Evolutionary conservation across 1,140 invertebrate genomes (phyloP), one percentile per base, ranked within the genome.

Genomic region (Eupeodes corollae): DNA sequence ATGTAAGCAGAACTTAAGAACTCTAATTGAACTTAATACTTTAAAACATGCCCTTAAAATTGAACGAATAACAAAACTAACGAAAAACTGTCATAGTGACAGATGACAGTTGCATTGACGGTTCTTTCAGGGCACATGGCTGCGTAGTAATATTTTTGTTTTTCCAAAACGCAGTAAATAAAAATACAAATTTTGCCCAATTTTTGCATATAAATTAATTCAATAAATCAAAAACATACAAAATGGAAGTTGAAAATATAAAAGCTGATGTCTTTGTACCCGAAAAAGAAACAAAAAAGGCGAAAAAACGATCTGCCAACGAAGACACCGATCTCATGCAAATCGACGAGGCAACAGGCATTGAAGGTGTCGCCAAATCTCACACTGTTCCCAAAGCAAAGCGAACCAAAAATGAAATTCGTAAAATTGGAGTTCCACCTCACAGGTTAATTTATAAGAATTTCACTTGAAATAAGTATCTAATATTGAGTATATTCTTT

Each of bases 351-450:
- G 70, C 79, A 6, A 80, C 77, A 63, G 78, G 76, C 5, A 79
- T 80, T 50, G 70, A 84, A 67, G 79, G 76, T 32, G 78, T 70
- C 50, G 45, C 67, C 30, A 75, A 73, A 66, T 5, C 58, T 57
- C 50, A 54, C 16, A 48, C 51, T 39, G 34, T 50, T 51, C 47
- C 56, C 35, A 65, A 64, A 50, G 50, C 68, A 0, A 84, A 84
- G 57, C 71, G 66, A 47, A 47, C 58, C 8, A 79, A 73, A 55
- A 76, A 56, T 47, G 73, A 75, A 68, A 75, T 80, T 67, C 71
- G 81, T 58, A 80, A 83, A 72, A 70, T 81, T 37, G 59, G 76
- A 6, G 78, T 82, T 10, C 79, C 79, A 15, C 70, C 77, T 15
- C 77, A 81, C 54, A 73, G 73, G 73, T 74, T 63, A 44, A 21